Conservation (phyloP, 2,113 vertebrate species). For the Upupa epops region DNA sequence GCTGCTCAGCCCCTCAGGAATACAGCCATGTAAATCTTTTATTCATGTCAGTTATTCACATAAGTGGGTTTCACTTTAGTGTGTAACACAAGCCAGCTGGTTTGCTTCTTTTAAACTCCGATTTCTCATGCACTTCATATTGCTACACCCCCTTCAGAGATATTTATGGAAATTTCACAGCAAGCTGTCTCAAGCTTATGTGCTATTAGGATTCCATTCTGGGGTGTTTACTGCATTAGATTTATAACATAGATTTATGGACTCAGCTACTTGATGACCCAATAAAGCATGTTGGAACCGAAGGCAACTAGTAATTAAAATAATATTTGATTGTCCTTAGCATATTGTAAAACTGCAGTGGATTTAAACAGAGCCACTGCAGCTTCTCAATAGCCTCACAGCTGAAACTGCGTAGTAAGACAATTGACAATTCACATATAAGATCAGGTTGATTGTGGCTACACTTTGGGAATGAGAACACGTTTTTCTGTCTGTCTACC, state of each 20-base stretch:
- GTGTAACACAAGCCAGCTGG: conserved; percentile 71
- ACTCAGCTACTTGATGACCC: conserved; percentile 4
- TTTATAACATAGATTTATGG: conserved; percentile 48
- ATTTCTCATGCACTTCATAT: conserved; percentile 65
- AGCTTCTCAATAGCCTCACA: not conserved
- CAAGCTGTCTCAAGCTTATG: conserved; percentile 65
- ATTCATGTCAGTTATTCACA: conserved; percentile 66
- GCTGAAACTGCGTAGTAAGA: not conserved
- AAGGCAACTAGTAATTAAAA: conserved; percentile 50
- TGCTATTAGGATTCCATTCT: conserved; percentile 58
- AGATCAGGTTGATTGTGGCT: not conserved
- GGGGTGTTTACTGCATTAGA: conserved; percentile 60
- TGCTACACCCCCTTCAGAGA: conserved; percentile 54
- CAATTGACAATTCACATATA: not conserved
- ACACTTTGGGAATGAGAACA: not conserved
- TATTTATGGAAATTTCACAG: conserved; percentile 73
- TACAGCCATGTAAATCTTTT: conserved; percentile 58
- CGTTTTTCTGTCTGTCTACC: not conserved
- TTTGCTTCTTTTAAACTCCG: conserved; percentile 72
- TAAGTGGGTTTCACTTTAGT: conserved; percentile 64
- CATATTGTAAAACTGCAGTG: not conserved
- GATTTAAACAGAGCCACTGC: not conserved
- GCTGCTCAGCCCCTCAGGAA: not conserved
- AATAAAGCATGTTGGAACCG: not conserved
- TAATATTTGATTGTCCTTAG: not conserved